Base-by-base conservation (phyloP, 2,797 vertebrate species). In the Hozukius guyotensis region DNA sequence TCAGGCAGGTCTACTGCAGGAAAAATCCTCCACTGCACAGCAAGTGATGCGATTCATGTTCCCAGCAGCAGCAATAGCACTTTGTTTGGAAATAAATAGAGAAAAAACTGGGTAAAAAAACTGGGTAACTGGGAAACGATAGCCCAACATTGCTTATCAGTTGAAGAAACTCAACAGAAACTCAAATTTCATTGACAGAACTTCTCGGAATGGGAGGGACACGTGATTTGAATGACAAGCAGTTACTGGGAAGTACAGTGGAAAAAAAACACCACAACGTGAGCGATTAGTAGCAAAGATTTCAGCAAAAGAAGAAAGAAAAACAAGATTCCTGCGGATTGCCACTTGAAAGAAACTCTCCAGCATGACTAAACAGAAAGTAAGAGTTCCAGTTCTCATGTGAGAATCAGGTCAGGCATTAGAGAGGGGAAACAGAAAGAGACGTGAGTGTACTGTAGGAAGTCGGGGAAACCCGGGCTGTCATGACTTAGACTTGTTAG, bases 11-110 rank as follows among this genome's bases (percentile, higher is more conserved):
- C 75, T 78, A 29, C 13, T 62, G 70, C 49, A 73, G 83, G 49
- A 83, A 74, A 81, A 75, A 82, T 57, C 62, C 63, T 74, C 64
- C 78, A n/a, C 77, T 59, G 74, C 80, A 80, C 84, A 76, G 74
- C 81, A 80, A 87, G 87, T 25, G 71, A 77, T 56, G 82, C 38
- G 20, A 84, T 85, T 87, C 61, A 83, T 83, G 77, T 82, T 89
- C 76, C 32, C 75, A 77, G 66, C 75, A 80, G 72, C 73, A 38
- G 59, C 46, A 72, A 29, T 20, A 53, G 31, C 38, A 73, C 55
- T 83, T 83, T 79, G 76, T 83, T 83, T 69, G 57, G 68, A 77
- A 83, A 80, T 71, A 80, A 86, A 80, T 6, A n/a, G 6, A 56
- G 8, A 29, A 49, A 67, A 63, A 69, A 63, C 14, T 16, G 3